These are phyloP conservation scores for Polylopha cassiicola DNA, from an alignment of 2,888 invertebrate genomes.

Conservation along the genomic window DNA sequence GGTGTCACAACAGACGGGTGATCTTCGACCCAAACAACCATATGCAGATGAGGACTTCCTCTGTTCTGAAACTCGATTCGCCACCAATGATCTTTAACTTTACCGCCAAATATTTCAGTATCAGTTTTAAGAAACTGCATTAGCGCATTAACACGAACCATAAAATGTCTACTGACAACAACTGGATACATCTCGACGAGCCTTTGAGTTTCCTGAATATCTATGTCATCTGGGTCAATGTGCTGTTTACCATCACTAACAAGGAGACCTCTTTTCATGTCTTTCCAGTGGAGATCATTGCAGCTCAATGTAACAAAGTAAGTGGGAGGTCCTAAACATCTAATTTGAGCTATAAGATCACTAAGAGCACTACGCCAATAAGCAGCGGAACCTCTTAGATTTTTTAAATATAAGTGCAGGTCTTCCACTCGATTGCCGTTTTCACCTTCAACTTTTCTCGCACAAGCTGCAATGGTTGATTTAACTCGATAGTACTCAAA, in stretches of 20 bases:
- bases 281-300: slow-evolving; percentile 31
- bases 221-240: slow-evolving; percentile 16
- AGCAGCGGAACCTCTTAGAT: slow-evolving; percentile 23
- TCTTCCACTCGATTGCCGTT: slow-evolving; percentile 13
- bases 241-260: slow-evolving; percentile 26
- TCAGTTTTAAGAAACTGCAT: no score
- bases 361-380: slow-evolving; percentile 27
- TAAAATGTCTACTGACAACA: slow-evolving; percentile 1
- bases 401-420: slow-evolving; percentile 13
- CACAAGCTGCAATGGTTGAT: slow-evolving; percentile 17
- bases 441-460: slow-evolving; percentile 12
- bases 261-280: slow-evolving; percentile 28
- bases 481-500: slow-evolving; percentile 22
- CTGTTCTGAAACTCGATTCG: slow-evolving; percentile 26
- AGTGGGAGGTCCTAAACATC: slow-evolving; percentile 33
- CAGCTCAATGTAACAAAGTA: slow-evolving; percentile 29
- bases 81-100: slow-evolving; percentile 26
- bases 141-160: slow-evolving; percentile 6
- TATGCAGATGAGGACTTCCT: slow-evolving; percentile 27
- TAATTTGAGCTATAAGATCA: slow-evolving; percentile 31
- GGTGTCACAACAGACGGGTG: slow-evolving; percentile 16
- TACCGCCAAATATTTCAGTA: slow-evolving; percentile 23
- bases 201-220: background rate
- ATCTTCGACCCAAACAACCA: slow-evolving; percentile 24
- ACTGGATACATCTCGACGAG: slow-evolving; percentile 6